Base-by-base conservation (phyloP, 2,888 invertebrate genomes). In the Aspidiotus rigidus region DNA sequence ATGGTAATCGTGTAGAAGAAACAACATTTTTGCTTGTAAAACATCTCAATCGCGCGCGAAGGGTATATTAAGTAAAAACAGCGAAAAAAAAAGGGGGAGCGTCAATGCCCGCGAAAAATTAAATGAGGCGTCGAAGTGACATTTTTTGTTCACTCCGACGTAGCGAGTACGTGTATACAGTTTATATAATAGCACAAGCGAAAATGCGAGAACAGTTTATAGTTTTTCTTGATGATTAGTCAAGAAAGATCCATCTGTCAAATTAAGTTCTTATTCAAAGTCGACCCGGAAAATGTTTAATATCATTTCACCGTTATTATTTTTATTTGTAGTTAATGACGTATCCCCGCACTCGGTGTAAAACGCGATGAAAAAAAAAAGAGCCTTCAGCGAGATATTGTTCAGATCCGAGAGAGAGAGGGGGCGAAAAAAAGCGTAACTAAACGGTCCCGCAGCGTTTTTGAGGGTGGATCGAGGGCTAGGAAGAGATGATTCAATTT, bases 251-350 rank as follows among this genome's bases (percentile, higher is more conserved):
- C 69, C 69, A 69, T 69, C 69, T 69, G 69, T 69, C 61, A 69
- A 69, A 69, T 69, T 69, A 69, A 61, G 62, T 61, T 69, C 69
- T 69, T 62, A 69, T 69, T 69, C 69, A 69, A 69, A 69, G 69
- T 69, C 69, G 62, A 62, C 61, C 69, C 61, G 62, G 62, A 69
- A 69, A 69, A 62, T 69, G 54, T 59, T 66, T 66, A 66, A 66
- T 66, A 66, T 66, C 66, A 66, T 66, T 66, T 66, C 57, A 56
- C 56, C 66, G 66, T 66, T 66, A 66, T 66, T 66, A 66, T 66
- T 66, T 66, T 66, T 66, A 66, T 66, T 66, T 66, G 66, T 59
- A 66, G 66, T 66, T 66, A 66, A 66, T 66, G 66, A 66, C 49
- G 66, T 66, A 66, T 66, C 66, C 66, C 28, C 28, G 28, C 28